Base-by-base conservation (phyloP, 2,113 vertebrate genomes). In the Vimba vimba region DNA sequence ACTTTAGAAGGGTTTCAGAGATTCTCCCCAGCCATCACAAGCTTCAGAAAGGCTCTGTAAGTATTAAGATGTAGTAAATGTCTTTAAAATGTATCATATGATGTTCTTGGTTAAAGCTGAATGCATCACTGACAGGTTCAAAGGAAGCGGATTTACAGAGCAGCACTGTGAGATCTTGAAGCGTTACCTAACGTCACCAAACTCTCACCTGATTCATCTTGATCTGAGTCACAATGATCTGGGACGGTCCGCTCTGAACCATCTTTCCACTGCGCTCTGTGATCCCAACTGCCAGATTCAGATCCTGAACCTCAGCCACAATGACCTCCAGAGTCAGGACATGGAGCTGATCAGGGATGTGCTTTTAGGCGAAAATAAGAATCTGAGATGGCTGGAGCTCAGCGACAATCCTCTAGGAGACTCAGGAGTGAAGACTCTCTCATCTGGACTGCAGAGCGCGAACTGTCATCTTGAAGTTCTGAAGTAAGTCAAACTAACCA, bases 21-120 rank as follows among this genome's bases (percentile, higher is more conserved):
- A 77, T 47, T 85, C 25, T 45, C 75, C 13, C 78, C 87, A 43
- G 87, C 85, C 39, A 60, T 82, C 21, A 66, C 21, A 19, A 9
- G 17, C 3, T 69, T 78, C 9, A 68, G 0, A 62, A 64, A 68
- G 47, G 77, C 52, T 76, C 64, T 81, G 87, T 88, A 81, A 76
- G 87, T 88, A 73, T 13, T 21, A 17, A n/a, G 5, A 39, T 25
- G 2, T 1, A 12, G 2, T 50, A 43, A 45, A 76, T 6, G 5
- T 43, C 12, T 27, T 30, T 6, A 52, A 0, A 12, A 45, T 76
- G 5, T 76, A 25, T 62, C 36, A 64, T 83, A 1, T 57, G 73
- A 50, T 11, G 55, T 69, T 74, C 52, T 12, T 50, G 23, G 25
- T 15, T 1, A 3, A 27, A 50, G 1, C 10, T 79, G 6, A 4